Conservation (phyloP, 2,113 vertebrate species). For the Dicrurus megarhynchus region DNA sequence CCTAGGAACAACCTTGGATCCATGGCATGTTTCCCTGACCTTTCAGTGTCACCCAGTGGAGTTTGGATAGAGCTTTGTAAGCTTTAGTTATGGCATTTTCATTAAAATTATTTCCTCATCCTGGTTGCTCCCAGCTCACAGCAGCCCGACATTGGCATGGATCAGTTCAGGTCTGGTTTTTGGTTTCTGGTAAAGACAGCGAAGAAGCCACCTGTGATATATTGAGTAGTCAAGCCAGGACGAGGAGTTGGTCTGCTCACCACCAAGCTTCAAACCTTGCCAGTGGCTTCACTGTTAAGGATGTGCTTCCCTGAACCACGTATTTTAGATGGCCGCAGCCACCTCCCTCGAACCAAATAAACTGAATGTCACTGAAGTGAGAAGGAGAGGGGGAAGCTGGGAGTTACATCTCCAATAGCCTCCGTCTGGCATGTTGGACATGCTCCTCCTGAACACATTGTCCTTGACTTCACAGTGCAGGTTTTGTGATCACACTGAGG, state of each 20-base stretch:
- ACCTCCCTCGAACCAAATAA: background rate
- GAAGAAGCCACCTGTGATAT: fast-evolving
- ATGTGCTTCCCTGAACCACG: background rate
- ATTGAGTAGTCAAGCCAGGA: background rate
- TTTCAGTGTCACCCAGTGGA: background rate
- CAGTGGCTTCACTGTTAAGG: background rate
- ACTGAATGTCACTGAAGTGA: fast-evolving
- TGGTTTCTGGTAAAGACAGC: background rate
- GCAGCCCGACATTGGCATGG: fast-evolving
- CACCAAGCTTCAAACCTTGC: background rate
- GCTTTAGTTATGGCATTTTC: background rate
- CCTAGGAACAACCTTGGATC: background rate
- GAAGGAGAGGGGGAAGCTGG: background rate
- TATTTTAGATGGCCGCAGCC: background rate
- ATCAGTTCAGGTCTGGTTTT: background rate
- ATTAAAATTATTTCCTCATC: background rate
- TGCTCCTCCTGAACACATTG: background rate
- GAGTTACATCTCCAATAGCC: background rate
- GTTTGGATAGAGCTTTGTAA: background rate
- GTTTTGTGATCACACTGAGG: background rate
- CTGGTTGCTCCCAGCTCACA: background rate
- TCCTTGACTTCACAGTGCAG: background rate
- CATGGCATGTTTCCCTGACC: background rate
- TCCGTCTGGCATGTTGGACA: fast-evolving
- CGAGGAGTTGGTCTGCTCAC: background rate